phyloP scores from a whole-genome alignment of 2,888 invertebrate genomes.

The Bruchidius siliquastri region DNA sequence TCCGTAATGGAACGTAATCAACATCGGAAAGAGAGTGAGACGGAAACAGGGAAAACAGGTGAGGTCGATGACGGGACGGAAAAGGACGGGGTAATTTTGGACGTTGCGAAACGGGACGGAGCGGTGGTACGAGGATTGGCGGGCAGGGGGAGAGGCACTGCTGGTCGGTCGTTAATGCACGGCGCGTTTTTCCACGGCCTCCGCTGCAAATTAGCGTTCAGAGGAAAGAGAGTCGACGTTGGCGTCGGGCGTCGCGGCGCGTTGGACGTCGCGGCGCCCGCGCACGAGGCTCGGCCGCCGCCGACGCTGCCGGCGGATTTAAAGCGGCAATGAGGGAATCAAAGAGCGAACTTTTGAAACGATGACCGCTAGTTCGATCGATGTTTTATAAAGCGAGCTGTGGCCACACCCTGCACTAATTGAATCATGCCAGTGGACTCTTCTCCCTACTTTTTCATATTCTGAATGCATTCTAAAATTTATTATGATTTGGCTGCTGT shows the following conservation, averaged over 20 bases:
- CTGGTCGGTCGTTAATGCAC: constrained; percentile 22
- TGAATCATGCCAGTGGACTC: constrained; percentile 44
- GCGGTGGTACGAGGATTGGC: constrained; percentile 2
- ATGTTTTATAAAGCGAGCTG: constrained; percentile 49
- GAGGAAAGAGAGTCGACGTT: constrained; percentile 20
- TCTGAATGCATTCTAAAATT: neutral
- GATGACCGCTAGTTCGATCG: constrained; percentile 51
- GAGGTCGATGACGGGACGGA: neutral
- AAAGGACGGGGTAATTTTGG: neutral
- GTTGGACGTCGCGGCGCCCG: neutral
- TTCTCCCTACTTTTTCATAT: constrained; percentile 10
- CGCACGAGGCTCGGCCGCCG: neutral
- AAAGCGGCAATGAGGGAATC: constrained; percentile 48
- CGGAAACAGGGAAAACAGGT: neutral
- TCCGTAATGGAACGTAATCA: neutral
- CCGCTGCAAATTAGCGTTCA: constrained; percentile 35
- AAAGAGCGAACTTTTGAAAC: constrained; percentile 51
- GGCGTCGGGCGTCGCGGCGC: neutral
- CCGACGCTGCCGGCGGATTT: constrained; percentile 31
- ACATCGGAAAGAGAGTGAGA: neutral
- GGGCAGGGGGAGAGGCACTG: neutral
- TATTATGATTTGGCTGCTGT: neutral
- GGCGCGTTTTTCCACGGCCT: constrained; percentile 33
- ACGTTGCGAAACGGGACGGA: constrained; percentile 21
- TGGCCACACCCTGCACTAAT: constrained; percentile 50